phyloP scores from a whole-genome alignment of 1,140 invertebrate species.

The Rhyacophila brunnea region DNA sequence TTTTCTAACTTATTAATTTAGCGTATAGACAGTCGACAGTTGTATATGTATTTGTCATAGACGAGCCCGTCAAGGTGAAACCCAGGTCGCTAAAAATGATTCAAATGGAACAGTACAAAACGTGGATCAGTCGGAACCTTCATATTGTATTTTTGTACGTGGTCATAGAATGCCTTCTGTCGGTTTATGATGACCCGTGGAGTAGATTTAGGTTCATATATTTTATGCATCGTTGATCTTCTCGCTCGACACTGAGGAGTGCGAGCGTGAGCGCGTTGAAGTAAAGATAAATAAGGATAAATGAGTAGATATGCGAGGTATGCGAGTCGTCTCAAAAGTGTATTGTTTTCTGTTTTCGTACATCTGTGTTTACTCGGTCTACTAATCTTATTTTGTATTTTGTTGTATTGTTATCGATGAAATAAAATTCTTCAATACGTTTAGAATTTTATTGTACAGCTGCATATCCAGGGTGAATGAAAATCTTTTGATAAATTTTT shows the following conservation, averaged over 20 bases:
- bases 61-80: too few relatives aligned
- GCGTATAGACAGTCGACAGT: too few relatives aligned
- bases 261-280: not conserved
- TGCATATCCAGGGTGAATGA: slow-evolving; percentile 2
- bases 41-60: too few relatives aligned
- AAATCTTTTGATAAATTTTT: slow-evolving; percentile 24
- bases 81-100: too few relatives aligned
- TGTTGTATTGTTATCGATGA: slow-evolving; percentile 13
- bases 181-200: not conserved
- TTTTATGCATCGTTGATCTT: not conserved
- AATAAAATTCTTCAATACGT: slow-evolving; percentile 5
- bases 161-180: too few relatives aligned
- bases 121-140: too few relatives aligned
- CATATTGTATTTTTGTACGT: too few relatives aligned
- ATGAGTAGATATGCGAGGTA: not conserved
- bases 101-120: too few relatives aligned
- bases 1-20: too few relatives aligned
- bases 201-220: not conserved
- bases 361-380: slow-evolving; percentile 17
- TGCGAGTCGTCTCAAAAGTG: not conserved
- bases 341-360: slow-evolving; percentile 3
- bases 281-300: not conserved
- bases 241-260: not conserved
- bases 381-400: slow-evolving; percentile 25
- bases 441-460: slow-evolving; percentile 1